These are phyloP conservation scores for Agrypnus murinus DNA, from an alignment of 2,888 invertebrate species.

Conservation along the genomic window DNA sequence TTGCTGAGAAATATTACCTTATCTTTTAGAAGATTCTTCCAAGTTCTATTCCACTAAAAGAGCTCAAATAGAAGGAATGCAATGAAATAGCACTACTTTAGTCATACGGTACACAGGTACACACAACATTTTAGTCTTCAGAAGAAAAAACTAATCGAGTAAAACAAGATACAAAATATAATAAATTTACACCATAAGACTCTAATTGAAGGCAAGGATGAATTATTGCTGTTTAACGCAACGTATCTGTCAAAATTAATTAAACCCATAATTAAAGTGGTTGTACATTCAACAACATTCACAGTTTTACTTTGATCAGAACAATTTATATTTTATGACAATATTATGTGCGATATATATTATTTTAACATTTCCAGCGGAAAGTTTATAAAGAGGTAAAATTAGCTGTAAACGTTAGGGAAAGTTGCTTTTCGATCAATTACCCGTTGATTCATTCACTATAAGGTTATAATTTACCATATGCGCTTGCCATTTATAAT, in stretches of 20 bases:
- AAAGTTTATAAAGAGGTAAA: background rate
- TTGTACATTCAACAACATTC: constrained; percentile 1
- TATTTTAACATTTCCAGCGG: background rate
- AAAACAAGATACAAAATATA: background rate
- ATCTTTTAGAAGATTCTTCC: too few relatives aligned
- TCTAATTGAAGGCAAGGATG: constrained; percentile 10
- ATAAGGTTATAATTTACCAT: background rate
- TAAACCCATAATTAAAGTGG: constrained; percentile 16
- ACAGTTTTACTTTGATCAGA: background rate
- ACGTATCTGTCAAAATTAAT: constrained; percentile 25
- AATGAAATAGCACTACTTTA: too few relatives aligned
- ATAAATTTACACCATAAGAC: constrained; percentile 1
- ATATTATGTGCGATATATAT: background rate
- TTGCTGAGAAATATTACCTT: too few relatives aligned
- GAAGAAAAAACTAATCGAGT: background rate
- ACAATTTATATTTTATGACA: constrained; percentile 11
- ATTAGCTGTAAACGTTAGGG: constrained; percentile 1
- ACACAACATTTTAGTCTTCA: too few relatives aligned
- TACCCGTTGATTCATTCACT: background rate
- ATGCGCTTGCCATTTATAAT: constrained; percentile 8
- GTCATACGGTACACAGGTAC: too few relatives aligned
- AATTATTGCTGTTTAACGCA: constrained; percentile 8
- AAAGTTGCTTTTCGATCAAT: constrained; percentile 17
- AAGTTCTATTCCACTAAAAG: too few relatives aligned
- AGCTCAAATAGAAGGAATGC: too few relatives aligned